phyloP scores from a whole-genome alignment of 2,888 invertebrate genomes.

The Alviniconcha strummeri region DNA sequence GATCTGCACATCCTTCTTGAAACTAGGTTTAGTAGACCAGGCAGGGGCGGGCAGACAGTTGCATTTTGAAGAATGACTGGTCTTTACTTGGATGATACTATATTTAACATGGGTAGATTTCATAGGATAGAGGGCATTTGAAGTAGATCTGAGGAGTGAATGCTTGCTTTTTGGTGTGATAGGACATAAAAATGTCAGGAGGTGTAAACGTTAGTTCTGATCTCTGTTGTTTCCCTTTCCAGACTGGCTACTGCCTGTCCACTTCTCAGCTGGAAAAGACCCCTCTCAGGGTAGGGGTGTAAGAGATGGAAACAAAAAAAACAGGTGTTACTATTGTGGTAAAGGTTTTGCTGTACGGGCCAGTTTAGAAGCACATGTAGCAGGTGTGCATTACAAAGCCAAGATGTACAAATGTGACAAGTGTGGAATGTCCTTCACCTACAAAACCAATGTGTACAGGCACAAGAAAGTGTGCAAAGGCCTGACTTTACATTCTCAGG shows the following conservation, averaged over 20 bases:
- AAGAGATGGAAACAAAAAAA: slow-evolving; percentile 7
- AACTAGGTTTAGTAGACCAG: neutral
- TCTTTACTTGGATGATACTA: neutral
- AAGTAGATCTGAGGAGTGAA: neutral
- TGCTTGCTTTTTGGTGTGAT: neutral
- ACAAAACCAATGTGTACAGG: slow-evolving; percentile 28
- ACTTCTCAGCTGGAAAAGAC: slow-evolving; percentile 19
- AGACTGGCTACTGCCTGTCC: slow-evolving; percentile 16
- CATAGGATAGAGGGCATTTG: neutral
- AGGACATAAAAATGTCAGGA: neutral
- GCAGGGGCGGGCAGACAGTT: neutral
- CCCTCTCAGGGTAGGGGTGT: slow-evolving; percentile 15
- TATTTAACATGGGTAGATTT: neutral
- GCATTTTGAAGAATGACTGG: neutral
- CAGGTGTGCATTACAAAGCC: slow-evolving; percentile 26
- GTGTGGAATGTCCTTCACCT: slow-evolving; percentile 27
- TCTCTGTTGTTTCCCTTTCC: slow-evolving; percentile 14
- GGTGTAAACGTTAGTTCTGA: too few species aligned
- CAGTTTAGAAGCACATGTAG: slow-evolving; percentile 13
- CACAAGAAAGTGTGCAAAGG: slow-evolving; percentile 28
- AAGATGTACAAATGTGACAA: slow-evolving; percentile 31
- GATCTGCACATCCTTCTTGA: slow-evolving; percentile 14
- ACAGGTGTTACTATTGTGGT: slow-evolving; percentile 10
- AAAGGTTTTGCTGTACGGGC: slow-evolving; percentile 19
- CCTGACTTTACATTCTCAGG: neutral